Evolutionary conservation across 2,888 invertebrate genomes (phyloP).

Genomic region (Lagria hirta): DNA sequence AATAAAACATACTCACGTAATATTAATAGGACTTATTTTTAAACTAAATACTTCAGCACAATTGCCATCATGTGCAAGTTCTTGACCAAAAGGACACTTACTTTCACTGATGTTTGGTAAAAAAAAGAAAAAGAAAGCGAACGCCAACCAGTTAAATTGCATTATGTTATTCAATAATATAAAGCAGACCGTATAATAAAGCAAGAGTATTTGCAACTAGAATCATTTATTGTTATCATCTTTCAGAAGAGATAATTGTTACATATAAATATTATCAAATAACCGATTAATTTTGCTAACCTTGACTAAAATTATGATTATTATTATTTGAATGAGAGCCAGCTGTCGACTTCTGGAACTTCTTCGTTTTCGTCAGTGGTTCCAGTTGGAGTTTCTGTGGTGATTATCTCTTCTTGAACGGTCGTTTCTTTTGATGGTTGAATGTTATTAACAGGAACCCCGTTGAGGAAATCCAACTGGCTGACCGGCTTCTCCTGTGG

Average conservation of each 20-base stretch:
- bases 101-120: no score
- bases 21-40: no score
- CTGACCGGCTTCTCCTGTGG: constrained; percentile 26
- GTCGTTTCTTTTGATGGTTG: constrained; percentile 1
- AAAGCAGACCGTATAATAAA: no score
- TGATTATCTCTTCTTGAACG: not conserved
- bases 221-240: no score
- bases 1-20: not conserved
- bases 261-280: no score
- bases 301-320: no score
- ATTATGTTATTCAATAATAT: no score
- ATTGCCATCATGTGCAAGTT: constrained; percentile 11
- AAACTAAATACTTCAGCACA: constrained; percentile 6
- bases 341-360: constrained; percentile 3
- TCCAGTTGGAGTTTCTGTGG: not conserved
- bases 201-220: no score
- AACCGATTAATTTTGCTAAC: no score
- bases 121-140: not conserved
- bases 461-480: constrained; percentile 37
- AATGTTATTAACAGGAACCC: constrained; percentile 13
- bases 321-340: no score
- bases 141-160: constrained; percentile 6
- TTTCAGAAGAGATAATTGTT: no score
- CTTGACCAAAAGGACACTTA: constrained; percentile 9
- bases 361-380: constrained; percentile 18